phyloP scores from a whole-genome alignment of 1,140 invertebrate genomes.

The Bicyclus anynana region DNA sequence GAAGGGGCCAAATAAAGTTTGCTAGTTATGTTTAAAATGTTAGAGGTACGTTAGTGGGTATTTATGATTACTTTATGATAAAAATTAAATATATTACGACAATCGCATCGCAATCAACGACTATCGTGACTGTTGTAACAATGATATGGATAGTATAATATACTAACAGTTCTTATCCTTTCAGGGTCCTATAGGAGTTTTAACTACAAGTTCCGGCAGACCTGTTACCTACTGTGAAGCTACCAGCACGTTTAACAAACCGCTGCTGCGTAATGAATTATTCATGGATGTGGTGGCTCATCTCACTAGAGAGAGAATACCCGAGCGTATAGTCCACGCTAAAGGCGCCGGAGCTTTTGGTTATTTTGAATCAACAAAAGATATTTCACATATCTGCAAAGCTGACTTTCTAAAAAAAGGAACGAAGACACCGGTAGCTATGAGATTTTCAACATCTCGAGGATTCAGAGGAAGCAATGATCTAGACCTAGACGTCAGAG shows the following conservation, averaged over 20 bases:
- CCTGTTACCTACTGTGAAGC: slow-evolving; percentile 84
- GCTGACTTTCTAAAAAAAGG: slow-evolving; percentile 89
- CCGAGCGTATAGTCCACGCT: slow-evolving; percentile 96
- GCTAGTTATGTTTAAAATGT: no score
- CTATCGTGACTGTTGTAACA: no score
- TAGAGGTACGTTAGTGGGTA: no score
- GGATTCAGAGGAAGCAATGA: slow-evolving; percentile 92
- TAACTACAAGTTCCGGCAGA: slow-evolving; percentile 88
- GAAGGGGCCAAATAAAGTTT: no score
- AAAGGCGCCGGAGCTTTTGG: slow-evolving; percentile 97
- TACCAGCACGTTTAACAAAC: slow-evolving; percentile 42
- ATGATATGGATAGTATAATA: no score
- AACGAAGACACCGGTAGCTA: slow-evolving; percentile 87
- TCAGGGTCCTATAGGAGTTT: slow-evolving; percentile 88
- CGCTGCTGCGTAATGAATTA: slow-evolving; percentile 88
- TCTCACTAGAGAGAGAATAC: slow-evolving; percentile 94
- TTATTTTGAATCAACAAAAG: slow-evolving; percentile 96
- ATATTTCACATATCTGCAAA: slow-evolving; percentile 91
- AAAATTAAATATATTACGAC: no score
- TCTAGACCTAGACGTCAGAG: slow-evolving; percentile 72
- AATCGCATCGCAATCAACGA: no score
- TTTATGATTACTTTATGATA: no score
- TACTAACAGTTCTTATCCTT: slow-evolving; percentile 40
- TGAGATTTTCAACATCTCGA: slow-evolving; percentile 89
- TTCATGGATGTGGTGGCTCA: slow-evolving; percentile 93